Evolutionary conservation across 2,113 vertebrate genomes (phyloP), one percentile per base, ranked within the genome.

Genomic region (Lepus timidus): DNA sequence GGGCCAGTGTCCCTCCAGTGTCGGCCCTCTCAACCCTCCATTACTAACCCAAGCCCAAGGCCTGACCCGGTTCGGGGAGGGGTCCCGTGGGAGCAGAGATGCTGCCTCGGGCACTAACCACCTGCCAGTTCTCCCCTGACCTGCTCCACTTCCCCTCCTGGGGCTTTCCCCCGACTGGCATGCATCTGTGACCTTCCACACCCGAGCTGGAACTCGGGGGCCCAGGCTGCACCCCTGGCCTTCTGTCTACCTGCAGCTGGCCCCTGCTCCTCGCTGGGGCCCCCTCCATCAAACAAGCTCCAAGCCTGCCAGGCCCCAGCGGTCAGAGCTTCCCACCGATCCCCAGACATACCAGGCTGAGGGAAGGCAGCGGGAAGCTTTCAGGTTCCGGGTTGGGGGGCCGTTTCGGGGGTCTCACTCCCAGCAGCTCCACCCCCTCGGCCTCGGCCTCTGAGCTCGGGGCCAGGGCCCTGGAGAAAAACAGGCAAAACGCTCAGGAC

Each of bases 281-380:
- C 58, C 84, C 88, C 88, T 61, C 62, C 74, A n/a, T 65, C 61
- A 70, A 84, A 68, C 20, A 83, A 91, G 68, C 49, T 73, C 70
- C 65, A 85, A 83, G 39, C 67, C 74, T 31, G 6, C 78, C 74
- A 7, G 29, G 12, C 90, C 80, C 85, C 61, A n/a, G 83, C 49
- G 33, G 10, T 33, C n/a, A 23, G 85, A 75, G 49, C 52, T 27
- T 61, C 70, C 74, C 90, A 78, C 0, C 2, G 49, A 31, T 29
- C 23, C 19, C 83, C 16, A 61, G 11, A 96, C 95, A 0, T 97
- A 98, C 98, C 98, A 98, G 96, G 94, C 94, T 97, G 68, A 97
- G 93, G 4, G 98, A 96, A 65, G 97, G 96, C 93, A 97, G 81
- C 91, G 97, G 93, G 49, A 97, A 95, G 61, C 64, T 81, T 25